phyloP scores from a whole-genome alignment of 2,888 invertebrate species.

The Arrhopalites spinosus region DNA sequence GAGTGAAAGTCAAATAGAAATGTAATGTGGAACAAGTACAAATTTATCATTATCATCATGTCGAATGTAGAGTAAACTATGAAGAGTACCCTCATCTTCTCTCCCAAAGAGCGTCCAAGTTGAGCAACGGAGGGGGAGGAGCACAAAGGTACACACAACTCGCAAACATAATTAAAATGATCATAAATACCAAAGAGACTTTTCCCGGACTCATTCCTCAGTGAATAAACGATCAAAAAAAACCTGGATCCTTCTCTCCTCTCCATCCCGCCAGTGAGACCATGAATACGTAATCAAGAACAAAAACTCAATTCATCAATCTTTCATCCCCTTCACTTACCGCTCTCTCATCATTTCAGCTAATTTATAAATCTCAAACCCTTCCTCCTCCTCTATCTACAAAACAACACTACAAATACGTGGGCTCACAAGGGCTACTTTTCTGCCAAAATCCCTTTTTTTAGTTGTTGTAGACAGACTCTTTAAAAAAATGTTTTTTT shows the following conservation, averaged over 20 bases:
- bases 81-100: not conserved
- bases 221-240: constrained; percentile 36
- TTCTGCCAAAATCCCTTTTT: no score
- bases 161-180: constrained; percentile 46
- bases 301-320: constrained; percentile 6
- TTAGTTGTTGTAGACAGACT: no score
- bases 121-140: constrained; percentile 7
- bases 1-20: constrained; percentile 1
- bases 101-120: not conserved
- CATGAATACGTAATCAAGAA: constrained; percentile 21
- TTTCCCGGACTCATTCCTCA: constrained; percentile 24
- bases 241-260: constrained; percentile 21
- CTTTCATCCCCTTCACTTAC: constrained; percentile 6
- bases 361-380: constrained; percentile 14
- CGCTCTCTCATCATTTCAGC: constrained; percentile 1
- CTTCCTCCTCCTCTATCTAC: not conserved
- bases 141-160: constrained; percentile 37
- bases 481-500: no score
- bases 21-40: not conserved
- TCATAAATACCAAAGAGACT: constrained; percentile 40
- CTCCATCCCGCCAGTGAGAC: not conserved
- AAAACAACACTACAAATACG: constrained; percentile 1
- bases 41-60: constrained; percentile 19
- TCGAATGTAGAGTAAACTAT: not conserved
- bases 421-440: no score